These are phyloP conservation scores for Callaeas wilsoni DNA, from an alignment of 2,113 vertebrate species.

Conservation along the genomic window DNA sequence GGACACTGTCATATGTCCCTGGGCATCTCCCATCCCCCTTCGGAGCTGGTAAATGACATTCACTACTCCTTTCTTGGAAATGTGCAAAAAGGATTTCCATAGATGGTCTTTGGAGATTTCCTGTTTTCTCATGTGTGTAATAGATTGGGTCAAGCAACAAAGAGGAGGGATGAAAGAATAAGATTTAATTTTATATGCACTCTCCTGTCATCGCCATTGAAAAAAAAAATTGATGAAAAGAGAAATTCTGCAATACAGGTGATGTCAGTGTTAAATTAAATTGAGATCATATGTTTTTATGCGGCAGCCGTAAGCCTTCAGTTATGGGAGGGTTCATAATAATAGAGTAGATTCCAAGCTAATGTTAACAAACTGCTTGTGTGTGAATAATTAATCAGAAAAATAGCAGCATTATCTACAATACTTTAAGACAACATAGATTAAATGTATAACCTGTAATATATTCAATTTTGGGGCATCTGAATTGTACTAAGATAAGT, in stretches of 20 bases:
- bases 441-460: background rate
- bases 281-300: constrained; percentile 56
- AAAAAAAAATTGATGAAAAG: constrained; percentile 1
- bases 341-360: constrained; percentile 45
- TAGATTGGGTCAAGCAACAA: constrained; percentile 66
- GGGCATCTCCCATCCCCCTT: constrained; percentile 19
- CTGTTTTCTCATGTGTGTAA: constrained; percentile 77
- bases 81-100: constrained; percentile 73
- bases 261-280: constrained; percentile 66
- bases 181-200: constrained; percentile 49
- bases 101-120: constrained; percentile 69
- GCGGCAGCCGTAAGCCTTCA: constrained; percentile 35
- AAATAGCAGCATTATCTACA: background rate
- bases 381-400: constrained; percentile 6
- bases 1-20: background rate
- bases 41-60: constrained; percentile 49
- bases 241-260: constrained; percentile 33
- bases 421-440: background rate
- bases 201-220: constrained; percentile 3
- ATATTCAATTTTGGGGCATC: background rate
- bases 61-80: constrained; percentile 65
- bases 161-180: constrained; percentile 27
- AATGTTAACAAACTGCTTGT: constrained; percentile 2
- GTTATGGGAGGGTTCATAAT: constrained; percentile 25
- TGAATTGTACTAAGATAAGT: background rate